phyloP scores from a whole-genome alignment of 1,140 invertebrate genomes.

The Listronotus oregonensis region DNA sequence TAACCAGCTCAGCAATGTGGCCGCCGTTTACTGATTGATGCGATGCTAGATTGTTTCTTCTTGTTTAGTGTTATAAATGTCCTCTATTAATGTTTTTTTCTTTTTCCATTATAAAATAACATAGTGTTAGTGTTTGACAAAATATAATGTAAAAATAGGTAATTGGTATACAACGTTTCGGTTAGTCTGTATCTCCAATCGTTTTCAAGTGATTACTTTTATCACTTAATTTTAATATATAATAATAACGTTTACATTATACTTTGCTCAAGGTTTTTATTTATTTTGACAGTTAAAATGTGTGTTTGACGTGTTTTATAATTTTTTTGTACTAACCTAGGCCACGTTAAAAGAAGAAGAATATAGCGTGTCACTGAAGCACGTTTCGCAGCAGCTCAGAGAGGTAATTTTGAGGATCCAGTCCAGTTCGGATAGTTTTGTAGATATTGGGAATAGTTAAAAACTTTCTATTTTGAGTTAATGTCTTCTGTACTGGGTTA shows the following conservation, averaged over 20 bases:
- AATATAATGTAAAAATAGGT: too few relatives aligned
- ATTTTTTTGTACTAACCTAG: slow-evolving; percentile 60
- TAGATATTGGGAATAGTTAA: slow-evolving; percentile 16
- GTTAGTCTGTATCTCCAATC: too few relatives aligned
- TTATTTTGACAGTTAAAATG: slow-evolving; percentile 21
- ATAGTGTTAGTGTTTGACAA: too few relatives aligned
- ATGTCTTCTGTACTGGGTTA: too few relatives aligned
- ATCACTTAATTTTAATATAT: too few relatives aligned
- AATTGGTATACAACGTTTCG: too few relatives aligned
- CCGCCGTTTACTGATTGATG: slow-evolving; percentile 2
- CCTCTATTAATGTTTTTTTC: slow-evolving; percentile 18
- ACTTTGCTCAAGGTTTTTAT: background rate
- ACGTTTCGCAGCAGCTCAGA: slow-evolving; percentile 88
- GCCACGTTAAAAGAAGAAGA: slow-evolving; percentile 96
- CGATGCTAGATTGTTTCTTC: slow-evolving; percentile 21
- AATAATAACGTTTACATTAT: background rate
- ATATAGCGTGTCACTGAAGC: slow-evolving; percentile 91
- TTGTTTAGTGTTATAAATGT: slow-evolving; percentile 9
- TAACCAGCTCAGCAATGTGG: slow-evolving; percentile 27
- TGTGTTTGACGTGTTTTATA: slow-evolving; percentile 25
- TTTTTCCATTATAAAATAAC: background rate
- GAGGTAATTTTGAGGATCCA: slow-evolving; percentile 71
- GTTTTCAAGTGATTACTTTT: too few relatives aligned
- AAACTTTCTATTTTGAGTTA: slow-evolving; percentile 3
- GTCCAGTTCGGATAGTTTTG: slow-evolving; percentile 6